Conservation (phyloP, 2,797 vertebrate species). For the Pelodytes ibericus region DNA sequence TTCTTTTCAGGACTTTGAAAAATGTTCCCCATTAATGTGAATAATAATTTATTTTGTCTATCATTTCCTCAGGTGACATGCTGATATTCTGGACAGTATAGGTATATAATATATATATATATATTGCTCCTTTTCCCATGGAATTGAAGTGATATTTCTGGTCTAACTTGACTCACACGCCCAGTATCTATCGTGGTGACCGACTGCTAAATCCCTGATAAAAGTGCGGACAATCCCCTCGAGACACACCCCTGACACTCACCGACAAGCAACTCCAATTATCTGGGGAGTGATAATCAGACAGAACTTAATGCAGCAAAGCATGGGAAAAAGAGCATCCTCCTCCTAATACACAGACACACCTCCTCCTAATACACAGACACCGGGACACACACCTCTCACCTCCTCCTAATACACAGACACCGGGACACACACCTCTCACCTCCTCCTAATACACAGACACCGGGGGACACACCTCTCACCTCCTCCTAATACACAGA, state of each 20-base stretch:
- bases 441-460: conserved; percentile 10
- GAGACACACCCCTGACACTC: neutral
- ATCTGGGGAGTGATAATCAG: neutral
- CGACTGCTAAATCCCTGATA: neutral
- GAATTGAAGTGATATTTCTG: neutral
- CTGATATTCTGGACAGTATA: too few relatives aligned
- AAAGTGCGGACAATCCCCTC: neutral
- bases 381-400: neutral
- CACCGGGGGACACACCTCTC: neutral
- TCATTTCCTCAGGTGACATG: too few relatives aligned
- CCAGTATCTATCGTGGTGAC: neutral
- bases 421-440: neutral
- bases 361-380: neutral
- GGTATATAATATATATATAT: neutral
- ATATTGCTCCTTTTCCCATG: neutral
- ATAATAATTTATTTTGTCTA: too few relatives aligned
- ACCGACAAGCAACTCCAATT: neutral
- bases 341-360: neutral
- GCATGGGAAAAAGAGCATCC: neutral
- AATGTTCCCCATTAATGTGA: too few relatives aligned
- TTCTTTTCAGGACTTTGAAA: too few relatives aligned
- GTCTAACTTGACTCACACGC: neutral
- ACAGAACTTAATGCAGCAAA: neutral
- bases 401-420: conserved; percentile 7
- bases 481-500: too few relatives aligned